Evolutionary conservation across 2,888 invertebrate species (phyloP), one percentile per base, ranked within the genome.

Genomic region (Alloplasta piceator): DNA sequence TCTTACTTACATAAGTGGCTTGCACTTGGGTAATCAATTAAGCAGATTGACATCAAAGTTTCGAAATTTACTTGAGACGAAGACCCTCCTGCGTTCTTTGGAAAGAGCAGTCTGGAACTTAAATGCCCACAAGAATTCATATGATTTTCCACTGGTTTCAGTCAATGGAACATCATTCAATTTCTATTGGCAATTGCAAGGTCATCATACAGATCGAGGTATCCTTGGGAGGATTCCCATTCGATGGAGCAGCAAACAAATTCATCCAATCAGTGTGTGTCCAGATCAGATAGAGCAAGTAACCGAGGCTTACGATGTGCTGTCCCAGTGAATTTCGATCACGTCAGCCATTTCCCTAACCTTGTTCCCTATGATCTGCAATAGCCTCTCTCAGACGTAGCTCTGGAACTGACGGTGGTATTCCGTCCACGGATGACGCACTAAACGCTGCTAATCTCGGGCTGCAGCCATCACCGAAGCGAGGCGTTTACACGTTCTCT

Each of bases 391-490:
- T 64, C 14, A 16, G 39, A 39, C 14, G 16, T 48, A 3, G 52
- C 56, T 36, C 46, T 58, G 50, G 55, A 72, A 71, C 64, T 76
- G 80, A 46, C 70, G 48, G 52, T 12, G 58, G 60, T 61, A 80
- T 80, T 80, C 66, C 67, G 41, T 71, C 43, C 63, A 74, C 64
- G 43, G 58, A 16, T 76, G 66, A 76, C 72, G 71, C 75, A 64
- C 71, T 72, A 67, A 80, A 76, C 66, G 72, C 72, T 55, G 55
- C 80, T 76, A 76, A 80, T 80, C 76, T 80, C 76, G 52, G 48
- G 60, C 48, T 46, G 46, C 72, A 67, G 61, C 38, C 43, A 56
- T 39, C 60, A 68, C 46, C 80, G 72, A 72, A 72, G 76, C 80
- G 67, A 76, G 71, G 46, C 64, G 76, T 76, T 80, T 80, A 76